phyloP scores from a whole-genome alignment of 2,888 invertebrate species.

The Conchocele bisecta region DNA sequence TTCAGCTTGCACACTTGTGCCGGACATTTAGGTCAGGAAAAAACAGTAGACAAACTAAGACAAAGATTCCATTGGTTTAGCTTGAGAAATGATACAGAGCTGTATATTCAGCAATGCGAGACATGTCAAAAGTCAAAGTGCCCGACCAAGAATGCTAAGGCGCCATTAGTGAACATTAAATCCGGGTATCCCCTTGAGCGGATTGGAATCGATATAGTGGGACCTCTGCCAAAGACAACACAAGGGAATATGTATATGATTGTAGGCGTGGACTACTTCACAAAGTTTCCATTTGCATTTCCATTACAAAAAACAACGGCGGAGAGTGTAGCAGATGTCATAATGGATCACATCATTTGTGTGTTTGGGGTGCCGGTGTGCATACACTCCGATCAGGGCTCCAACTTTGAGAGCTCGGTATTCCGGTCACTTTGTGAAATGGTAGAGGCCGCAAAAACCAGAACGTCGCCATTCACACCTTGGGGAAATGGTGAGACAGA shows the following conservation, averaged over 20 bases:
- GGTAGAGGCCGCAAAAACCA: slow-evolving; percentile 2
- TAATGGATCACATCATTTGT: slow-evolving; percentile 5
- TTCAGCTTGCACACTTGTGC: slow-evolving; percentile 1
- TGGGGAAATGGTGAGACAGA: no score
- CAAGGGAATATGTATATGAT: slow-evolving; percentile 4
- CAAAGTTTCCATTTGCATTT: slow-evolving; percentile 2
- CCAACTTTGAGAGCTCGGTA: slow-evolving; percentile 3
- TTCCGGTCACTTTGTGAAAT: neutral
- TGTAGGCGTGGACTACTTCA: slow-evolving; percentile 4
- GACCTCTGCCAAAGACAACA: slow-evolving; percentile 5
- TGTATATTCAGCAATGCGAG: neutral
- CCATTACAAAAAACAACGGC: neutral
- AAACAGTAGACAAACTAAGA: slow-evolving; percentile 8
- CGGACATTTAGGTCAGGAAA: slow-evolving; percentile 1
- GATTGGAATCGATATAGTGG: slow-evolving; percentile 12
- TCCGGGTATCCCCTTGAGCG: slow-evolving; percentile 14
- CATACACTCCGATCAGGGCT: slow-evolving; percentile 6
- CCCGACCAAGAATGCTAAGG: slow-evolving; percentile 1
- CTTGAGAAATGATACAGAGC: slow-evolving; percentile 6
- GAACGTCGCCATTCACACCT: slow-evolving; percentile 3
- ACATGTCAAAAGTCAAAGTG: neutral
- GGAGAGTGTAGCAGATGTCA: neutral
- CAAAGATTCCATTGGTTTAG: slow-evolving; percentile 8
- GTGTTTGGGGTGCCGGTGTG: slow-evolving; percentile 6
- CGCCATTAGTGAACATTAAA: neutral